phyloP scores from a whole-genome alignment of 2,888 invertebrate species.

The Cepaea hortensis region DNA sequence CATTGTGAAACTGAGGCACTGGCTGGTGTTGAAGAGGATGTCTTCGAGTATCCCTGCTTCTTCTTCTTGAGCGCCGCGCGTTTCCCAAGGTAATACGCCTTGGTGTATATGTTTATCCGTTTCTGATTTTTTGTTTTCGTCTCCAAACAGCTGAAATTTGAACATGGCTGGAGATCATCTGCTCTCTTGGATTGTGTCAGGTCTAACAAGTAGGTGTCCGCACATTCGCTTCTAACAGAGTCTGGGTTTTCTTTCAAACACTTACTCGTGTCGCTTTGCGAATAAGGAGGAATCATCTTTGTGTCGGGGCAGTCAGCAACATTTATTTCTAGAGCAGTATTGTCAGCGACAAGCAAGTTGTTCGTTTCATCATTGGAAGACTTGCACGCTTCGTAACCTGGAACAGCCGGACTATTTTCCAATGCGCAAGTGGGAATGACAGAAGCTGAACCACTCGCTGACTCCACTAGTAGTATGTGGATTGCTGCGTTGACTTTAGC shows the following conservation, averaged over 20 bases:
- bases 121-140: not conserved
- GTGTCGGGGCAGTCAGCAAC: no score
- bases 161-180: not conserved
- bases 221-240: no score
- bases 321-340: not conserved
- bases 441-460: conserved; percentile 15
- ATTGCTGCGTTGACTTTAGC: conserved; percentile 14
- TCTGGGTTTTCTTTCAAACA: not conserved
- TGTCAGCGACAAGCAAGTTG: not conserved
- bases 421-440: not conserved
- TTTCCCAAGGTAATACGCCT: conserved; percentile 27
- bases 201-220: not conserved
- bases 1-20: not conserved
- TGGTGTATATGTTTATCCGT: conserved; percentile 34
- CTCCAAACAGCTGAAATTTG: not conserved
- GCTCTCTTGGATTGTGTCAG: not conserved
- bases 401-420: no score
- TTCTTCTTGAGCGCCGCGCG: not conserved
- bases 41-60: not conserved
- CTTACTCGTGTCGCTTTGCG: not conserved
- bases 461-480: conserved; percentile 24
- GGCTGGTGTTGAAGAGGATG: not conserved
- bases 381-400: not conserved
- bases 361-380: not conserved
- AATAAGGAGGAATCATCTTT: not conserved